phyloP scores from a whole-genome alignment of 30 jellyfish, hydroid and myxozoan species.

The Sanderia malayensis region DNA sequence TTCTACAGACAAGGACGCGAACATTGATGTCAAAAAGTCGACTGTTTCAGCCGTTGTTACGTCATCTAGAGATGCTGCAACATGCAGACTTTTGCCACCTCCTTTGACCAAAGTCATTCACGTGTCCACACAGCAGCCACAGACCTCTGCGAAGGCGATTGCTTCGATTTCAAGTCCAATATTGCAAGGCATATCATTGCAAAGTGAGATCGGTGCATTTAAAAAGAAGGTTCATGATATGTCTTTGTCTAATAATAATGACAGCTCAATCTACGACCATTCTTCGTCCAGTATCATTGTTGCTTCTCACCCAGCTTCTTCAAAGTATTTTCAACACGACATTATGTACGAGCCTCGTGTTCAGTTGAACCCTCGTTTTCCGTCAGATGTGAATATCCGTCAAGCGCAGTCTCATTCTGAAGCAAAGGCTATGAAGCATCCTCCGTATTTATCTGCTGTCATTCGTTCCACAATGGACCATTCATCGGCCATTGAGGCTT shows the following conservation, averaged over 20 bases:
- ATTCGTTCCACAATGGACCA: slow-evolving; percentile 37
- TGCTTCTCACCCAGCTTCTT: neutral
- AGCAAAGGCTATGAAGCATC: neutral
- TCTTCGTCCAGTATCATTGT: neutral
- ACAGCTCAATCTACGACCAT: neutral
- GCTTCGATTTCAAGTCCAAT: slow-evolving; percentile 30
- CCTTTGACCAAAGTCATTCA: slow-evolving; percentile 47
- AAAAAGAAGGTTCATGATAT: slow-evolving; percentile 27
- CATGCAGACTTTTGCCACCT: slow-evolving; percentile 47
- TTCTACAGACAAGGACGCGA: too few relatives aligned
- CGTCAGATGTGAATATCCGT: too few relatives aligned
- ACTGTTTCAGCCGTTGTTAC: too few relatives aligned
- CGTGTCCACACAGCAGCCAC: slow-evolving; percentile 5
- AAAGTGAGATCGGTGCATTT: slow-evolving; percentile 66
- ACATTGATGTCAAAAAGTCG: too few relatives aligned
- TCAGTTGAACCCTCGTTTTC: neutral
- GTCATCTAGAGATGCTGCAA: neutral
- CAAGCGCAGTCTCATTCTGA: neutral
- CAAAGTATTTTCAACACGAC: neutral
- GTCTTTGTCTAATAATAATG: slow-evolving; percentile 1
- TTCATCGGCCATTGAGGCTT: slow-evolving; percentile 47
- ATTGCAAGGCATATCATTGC: slow-evolving; percentile 54
- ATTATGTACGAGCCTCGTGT: slow-evolving; percentile 1
- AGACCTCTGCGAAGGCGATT: neutral
- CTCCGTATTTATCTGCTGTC: slow-evolving; percentile 6